A percentile compares a stretch with the other conserved stretches of the same genome.
These are phyloP conservation scores for Drosophila cardini DNA, from an alignment of 1,140 invertebrate species.

Conservation along the genomic window DNA sequence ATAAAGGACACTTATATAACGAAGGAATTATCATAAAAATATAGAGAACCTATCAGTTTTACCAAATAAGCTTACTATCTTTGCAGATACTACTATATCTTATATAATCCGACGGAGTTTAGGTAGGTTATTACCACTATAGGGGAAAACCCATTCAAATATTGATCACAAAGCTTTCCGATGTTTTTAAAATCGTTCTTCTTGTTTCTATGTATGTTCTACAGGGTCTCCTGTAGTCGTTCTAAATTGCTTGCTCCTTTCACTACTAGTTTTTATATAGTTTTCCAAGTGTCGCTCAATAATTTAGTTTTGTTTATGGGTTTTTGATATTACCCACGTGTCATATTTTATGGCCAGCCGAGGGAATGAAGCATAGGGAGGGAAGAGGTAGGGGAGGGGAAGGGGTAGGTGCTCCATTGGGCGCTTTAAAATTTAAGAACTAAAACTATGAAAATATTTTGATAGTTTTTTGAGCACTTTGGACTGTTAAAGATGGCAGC, in stretches of 20 bases:
- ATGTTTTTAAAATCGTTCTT: too few species aligned
- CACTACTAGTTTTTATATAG: constrained; percentile 36
- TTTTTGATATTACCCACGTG: constrained; percentile 73
- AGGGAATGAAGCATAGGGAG: constrained; percentile 29
- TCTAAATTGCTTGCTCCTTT: background rate
- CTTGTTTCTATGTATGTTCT: too few species aligned
- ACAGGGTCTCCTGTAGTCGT: too few species aligned
- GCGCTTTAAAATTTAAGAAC: constrained; percentile 57
- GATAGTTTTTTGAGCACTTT: constrained; percentile 38
- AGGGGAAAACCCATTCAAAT: too few species aligned
- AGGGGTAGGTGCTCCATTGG: constrained; percentile 9
- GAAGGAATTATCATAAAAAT: too few species aligned
- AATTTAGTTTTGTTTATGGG: constrained; percentile 76
- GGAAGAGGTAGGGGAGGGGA: background rate
- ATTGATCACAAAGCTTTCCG: too few species aligned
- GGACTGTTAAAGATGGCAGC: background rate
- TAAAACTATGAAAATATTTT: constrained; percentile 55
- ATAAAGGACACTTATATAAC: too few species aligned
- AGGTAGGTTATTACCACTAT: too few species aligned
- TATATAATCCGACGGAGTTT: too few species aligned
- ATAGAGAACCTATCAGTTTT: too few species aligned
- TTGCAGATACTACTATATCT: too few species aligned
- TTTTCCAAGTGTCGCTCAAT: constrained; percentile 68
- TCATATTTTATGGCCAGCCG: constrained; percentile 69
- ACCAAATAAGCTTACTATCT: too few species aligned